A percentile compares a stretch with the other conserved stretches of the same genome.
These are phyloP conservation scores for Bellardia bayeri DNA, from an alignment of 2,888 invertebrate species.

Conservation along the genomic window DNA sequence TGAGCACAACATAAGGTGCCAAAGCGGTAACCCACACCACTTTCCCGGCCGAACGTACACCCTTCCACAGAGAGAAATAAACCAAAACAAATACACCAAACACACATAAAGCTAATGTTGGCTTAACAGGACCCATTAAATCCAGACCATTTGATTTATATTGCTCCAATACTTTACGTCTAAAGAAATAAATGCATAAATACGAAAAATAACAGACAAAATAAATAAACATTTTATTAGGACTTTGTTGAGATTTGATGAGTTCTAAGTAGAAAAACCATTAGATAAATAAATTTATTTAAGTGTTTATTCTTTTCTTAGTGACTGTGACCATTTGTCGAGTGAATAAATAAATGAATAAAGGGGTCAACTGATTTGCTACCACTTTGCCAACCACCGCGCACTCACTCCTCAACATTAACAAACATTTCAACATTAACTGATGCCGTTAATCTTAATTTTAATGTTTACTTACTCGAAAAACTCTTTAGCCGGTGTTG, in stretches of 20 bases:
- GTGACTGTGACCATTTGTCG: too few species aligned
- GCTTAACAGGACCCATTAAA: slow-evolving; percentile 94
- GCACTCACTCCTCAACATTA: too few species aligned
- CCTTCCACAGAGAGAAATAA: slow-evolving; percentile 98
- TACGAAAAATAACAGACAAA: slow-evolving; percentile 29
- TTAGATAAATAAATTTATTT: slow-evolving; percentile 64
- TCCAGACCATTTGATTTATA: slow-evolving; percentile 93
- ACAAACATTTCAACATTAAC: not conserved
- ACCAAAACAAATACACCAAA: slow-evolving; percentile 96
- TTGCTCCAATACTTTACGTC: slow-evolving; percentile 94
- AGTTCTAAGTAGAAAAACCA: slow-evolving; percentile 51
- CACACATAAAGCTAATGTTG: slow-evolving; percentile 94
- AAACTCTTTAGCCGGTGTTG: slow-evolving; percentile 94
- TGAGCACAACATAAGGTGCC: slow-evolving; percentile 95
- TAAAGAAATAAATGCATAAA: slow-evolving; percentile 80
- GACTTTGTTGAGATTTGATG: slow-evolving; percentile 36
- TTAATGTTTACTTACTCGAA: slow-evolving; percentile 89
- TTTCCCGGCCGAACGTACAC: slow-evolving; percentile 96
- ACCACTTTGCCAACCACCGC: not conserved
- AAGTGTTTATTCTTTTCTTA: slow-evolving; percentile 47
- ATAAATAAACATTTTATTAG: slow-evolving; percentile 61
- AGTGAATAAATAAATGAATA: not conserved
- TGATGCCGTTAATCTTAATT: too few species aligned
- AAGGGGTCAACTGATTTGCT: not conserved
- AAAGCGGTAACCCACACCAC: slow-evolving; percentile 98